Evolutionary conservation across 1,140 invertebrate genomes (phyloP).

Genomic region (Phenacoccus solenopsis): DNA sequence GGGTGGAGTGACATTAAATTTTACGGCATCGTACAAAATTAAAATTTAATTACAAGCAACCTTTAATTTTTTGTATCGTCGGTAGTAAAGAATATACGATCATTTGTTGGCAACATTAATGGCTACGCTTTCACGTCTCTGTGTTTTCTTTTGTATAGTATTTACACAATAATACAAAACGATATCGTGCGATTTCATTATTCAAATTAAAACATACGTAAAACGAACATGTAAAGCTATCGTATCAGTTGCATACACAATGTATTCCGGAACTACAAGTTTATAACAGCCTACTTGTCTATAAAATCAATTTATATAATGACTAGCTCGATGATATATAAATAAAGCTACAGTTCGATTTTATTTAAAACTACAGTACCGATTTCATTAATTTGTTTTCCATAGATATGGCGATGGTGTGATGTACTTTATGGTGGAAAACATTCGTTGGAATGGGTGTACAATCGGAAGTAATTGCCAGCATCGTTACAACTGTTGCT

Average conservation of each 20-base stretch:
- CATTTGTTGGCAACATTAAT: not conserved
- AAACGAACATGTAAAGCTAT: too few species aligned
- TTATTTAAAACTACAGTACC: too few species aligned
- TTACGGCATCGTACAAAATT: not conserved
- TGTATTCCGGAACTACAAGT: too few species aligned
- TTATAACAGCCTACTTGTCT: too few species aligned
- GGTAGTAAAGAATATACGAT: not conserved
- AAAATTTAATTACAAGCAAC: not conserved
- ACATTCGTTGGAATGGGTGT: conserved; percentile 10
- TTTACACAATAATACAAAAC: too few species aligned
- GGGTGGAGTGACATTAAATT: not conserved
- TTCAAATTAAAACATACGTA: too few species aligned
- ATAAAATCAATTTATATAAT: too few species aligned
- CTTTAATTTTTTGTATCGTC: not conserved
- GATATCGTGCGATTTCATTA: too few species aligned
- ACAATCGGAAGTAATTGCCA: conserved; percentile 15
- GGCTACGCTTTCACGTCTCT: not conserved
- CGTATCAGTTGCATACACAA: too few species aligned
- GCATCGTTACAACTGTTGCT: conserved; percentile 10
- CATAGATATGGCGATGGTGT: not conserved
- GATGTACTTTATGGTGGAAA: conserved; percentile 14
- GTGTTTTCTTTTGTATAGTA: too few species aligned
- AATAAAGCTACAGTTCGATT: too few species aligned
- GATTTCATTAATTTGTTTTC: not conserved
- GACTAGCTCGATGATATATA: too few species aligned